Evolutionary conservation across 1,140 invertebrate genomes (phyloP).

Genomic region (Cotesia vestalis): DNA sequence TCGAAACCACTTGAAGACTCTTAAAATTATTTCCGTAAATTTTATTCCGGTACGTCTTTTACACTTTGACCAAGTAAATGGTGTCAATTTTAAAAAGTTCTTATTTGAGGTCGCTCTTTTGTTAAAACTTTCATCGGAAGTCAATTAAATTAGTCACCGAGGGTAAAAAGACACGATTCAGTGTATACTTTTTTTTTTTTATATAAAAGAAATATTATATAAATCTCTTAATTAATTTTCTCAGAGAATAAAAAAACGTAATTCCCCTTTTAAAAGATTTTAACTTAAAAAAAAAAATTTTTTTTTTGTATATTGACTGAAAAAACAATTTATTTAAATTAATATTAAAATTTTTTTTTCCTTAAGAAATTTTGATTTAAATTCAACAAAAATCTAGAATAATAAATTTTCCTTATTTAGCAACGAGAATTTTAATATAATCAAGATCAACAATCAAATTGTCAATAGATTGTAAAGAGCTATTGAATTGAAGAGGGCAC

Average conservation of each 20-base stretch:
- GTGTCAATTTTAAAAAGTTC: slow-evolving; percentile 2
- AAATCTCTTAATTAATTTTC: not conserved
- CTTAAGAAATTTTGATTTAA: too few relatives aligned
- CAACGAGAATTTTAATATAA: not conserved
- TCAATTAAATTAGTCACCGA: not conserved
- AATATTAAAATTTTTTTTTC: too few relatives aligned
- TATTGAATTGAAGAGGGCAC: not conserved
- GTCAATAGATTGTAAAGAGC: slow-evolving; percentile 2
- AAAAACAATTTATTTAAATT: too few relatives aligned
- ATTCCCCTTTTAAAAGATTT: too few relatives aligned
- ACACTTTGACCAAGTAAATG: not conserved
- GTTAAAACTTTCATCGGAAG: slow-evolving; percentile 2
- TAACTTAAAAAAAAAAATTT: too few relatives aligned
- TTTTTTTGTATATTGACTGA: too few relatives aligned
- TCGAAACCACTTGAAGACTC: slow-evolving; percentile 5
- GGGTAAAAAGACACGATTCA: not conserved
- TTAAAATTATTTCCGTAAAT: slow-evolving; percentile 14
- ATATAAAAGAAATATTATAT: not conserved
- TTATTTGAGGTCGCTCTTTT: slow-evolving; percentile 13
- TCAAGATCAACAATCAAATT: slow-evolving; percentile 11
- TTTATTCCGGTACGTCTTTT: not conserved
- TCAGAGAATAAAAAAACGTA: not conserved
- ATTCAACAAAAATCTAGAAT: too few relatives aligned
- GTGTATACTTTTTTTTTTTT: not conserved
- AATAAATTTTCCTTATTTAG: too few relatives aligned